Percentiles rank a stretch among this genome's conserved stretches.
Conservation (phyloP, 2,113 vertebrate species). For the Mesoclemmys tuberculata region DNA sequence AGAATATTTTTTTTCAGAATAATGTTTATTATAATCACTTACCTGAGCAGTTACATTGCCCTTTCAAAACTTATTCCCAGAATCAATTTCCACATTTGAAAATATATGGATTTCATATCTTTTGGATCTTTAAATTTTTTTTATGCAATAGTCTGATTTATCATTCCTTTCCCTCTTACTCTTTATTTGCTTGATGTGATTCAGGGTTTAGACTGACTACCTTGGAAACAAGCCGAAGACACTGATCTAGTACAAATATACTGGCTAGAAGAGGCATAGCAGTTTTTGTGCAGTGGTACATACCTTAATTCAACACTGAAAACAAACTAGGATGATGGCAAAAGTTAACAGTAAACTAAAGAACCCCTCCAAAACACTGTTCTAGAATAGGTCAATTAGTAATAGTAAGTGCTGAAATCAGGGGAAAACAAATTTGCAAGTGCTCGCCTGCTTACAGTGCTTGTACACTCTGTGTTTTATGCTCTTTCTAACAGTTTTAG, state of each 20-base stretch:
- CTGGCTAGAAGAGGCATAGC: background rate
- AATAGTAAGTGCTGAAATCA: background rate
- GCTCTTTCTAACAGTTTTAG: background rate
- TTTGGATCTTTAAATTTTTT: background rate
- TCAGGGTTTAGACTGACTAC: background rate
- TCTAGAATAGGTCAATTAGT: conserved; percentile 8
- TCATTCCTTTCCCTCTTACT: background rate
- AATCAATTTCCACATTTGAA: background rate
- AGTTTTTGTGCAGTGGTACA: background rate
- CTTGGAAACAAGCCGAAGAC: background rate
- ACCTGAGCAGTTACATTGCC: background rate
- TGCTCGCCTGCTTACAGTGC: conserved; percentile 9
- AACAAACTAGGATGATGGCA: background rate
- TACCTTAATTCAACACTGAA: background rate
- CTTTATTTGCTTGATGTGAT: background rate
- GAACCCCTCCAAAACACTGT: conserved; percentile 10
- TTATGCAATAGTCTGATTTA: background rate
- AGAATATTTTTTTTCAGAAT: background rate
- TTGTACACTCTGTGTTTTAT: background rate
- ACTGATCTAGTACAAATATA: background rate
- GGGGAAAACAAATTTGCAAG: background rate
- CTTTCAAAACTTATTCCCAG: background rate
- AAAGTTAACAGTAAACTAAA: background rate
- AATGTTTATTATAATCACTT: rapidly evolving
- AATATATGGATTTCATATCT: background rate